Conservation (phyloP, 2,797 vertebrate genomes). For the Coreius guichenoti region DNA sequence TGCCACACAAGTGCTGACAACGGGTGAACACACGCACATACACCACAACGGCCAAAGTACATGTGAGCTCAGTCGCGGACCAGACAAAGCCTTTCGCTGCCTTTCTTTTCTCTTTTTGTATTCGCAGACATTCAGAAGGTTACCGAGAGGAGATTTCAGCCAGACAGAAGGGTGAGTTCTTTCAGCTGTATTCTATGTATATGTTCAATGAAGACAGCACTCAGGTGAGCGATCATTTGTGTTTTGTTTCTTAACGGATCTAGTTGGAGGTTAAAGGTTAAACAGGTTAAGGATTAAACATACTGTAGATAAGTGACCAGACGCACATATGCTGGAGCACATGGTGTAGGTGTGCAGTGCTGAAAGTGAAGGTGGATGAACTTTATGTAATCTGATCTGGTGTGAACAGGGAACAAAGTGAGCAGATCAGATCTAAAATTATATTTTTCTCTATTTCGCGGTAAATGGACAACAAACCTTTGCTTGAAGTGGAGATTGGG, state of each 20-base stretch:
- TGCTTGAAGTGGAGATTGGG: neutral
- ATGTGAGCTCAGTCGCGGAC: conserved; percentile 39
- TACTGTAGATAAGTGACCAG: conserved; percentile 32
- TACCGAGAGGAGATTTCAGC: neutral
- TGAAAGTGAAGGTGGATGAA: conserved; percentile 14
- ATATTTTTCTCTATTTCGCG: neutral
- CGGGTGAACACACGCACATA: conserved; percentile 35
- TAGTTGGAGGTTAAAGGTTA: conserved; percentile 9
- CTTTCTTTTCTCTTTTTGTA: conserved; percentile 14
- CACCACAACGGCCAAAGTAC: conserved; percentile 56
- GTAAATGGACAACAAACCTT: neutral
- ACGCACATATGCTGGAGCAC: neutral
- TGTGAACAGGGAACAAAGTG: neutral
- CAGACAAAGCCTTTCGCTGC: conserved; percentile 34
- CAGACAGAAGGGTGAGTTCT: neutral
- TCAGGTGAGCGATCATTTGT: neutral
- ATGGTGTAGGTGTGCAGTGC: neutral
- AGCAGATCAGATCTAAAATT: neutral
- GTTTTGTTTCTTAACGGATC: neutral
- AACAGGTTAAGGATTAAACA: conserved; percentile 12
- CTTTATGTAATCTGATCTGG: conserved; percentile 1
- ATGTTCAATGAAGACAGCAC: neutral
- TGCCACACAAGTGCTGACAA: conserved; percentile 58
- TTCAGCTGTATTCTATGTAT: neutral
- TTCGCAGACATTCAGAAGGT: conserved; percentile 1